phyloP scores from a whole-genome alignment of 2,113 vertebrate genomes.

The Morone saxatilis region DNA sequence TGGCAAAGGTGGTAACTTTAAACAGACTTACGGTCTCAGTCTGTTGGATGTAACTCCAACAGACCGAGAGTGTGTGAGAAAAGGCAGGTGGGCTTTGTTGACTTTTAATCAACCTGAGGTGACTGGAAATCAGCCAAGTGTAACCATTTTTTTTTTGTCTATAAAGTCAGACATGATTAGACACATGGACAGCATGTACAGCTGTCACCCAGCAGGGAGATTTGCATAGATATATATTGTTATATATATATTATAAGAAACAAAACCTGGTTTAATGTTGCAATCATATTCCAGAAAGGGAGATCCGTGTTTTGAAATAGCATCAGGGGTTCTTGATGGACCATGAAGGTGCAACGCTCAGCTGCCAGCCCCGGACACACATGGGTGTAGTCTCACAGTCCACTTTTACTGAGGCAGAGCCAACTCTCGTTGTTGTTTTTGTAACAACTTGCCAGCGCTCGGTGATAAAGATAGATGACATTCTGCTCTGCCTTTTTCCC shows the following conservation, averaged over 20 bases:
- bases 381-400: neutral
- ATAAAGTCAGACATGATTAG: neutral
- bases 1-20: neutral
- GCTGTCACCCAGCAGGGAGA: neutral
- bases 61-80: constrained; percentile 7
- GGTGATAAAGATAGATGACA: constrained; percentile 28
- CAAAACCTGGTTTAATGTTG: neutral
- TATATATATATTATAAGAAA: neutral
- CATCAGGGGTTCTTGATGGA: neutral
- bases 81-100: constrained; percentile 28
- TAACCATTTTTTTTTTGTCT: neutral
- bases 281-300: neutral
- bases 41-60: constrained; percentile 16
- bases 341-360: neutral
- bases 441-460: neutral
- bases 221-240: neutral
- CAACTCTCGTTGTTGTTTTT: constrained; percentile 30
- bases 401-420: neutral
- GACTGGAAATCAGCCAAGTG: constrained; percentile 3
- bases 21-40: constrained; percentile 1
- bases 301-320: neutral
- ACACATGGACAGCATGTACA: neutral
- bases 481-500: neutral
- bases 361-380: neutral
- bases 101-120: neutral